Evolutionary conservation across 2,113 vertebrate genomes (phyloP), one percentile per base, ranked within the genome.

Genomic region (Takifugu flavidus): DNA sequence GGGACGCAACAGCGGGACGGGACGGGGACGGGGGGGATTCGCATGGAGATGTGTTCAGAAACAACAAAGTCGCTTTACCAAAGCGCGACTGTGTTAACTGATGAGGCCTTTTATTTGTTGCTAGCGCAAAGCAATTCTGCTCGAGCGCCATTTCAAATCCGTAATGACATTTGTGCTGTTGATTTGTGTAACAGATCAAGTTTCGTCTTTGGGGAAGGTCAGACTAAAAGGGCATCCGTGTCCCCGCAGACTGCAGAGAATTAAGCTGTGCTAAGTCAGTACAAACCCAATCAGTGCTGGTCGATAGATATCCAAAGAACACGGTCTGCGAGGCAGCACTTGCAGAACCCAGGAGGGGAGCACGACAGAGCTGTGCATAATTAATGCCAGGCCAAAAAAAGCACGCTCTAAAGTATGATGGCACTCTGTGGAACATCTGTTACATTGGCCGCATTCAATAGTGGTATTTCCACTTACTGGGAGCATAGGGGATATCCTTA

Each of bases 231-330:
- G 79, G 63, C 75, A 75, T 75, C 77, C 46, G 78, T 87, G 86
- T 86, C 73, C 83, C 75, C 80, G 62, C 61, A 84, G 79, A 89
- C 72, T 83, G 67, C 57, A 13, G 75, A 77, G 73, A 79, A 84
- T 87, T 82, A 82, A 60, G 79, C 55, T 20, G 44, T 66, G 44
- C 67, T 54, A 31, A 82, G 86, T 88, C 87, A 87, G 87, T 86
- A 83, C 64, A 82, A 87, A 86, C n/a, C 75, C 78, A 89, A 88
- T 84, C 86, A 82, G 74, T 65, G 73, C 62, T 73, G 83, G 67
- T 82, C 83, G 76, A 83, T 82, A 76, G 28, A 72, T 76, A 86
- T 83, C 72, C 82, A 82, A 84, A 63, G 44, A 78, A 80, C 58
- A 65, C 15, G 53, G 61, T 45, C 43, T 56, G 50, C 34, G 64